phyloP scores from a whole-genome alignment of 2,113 vertebrate genomes.

The Aleadryas rufinucha region DNA sequence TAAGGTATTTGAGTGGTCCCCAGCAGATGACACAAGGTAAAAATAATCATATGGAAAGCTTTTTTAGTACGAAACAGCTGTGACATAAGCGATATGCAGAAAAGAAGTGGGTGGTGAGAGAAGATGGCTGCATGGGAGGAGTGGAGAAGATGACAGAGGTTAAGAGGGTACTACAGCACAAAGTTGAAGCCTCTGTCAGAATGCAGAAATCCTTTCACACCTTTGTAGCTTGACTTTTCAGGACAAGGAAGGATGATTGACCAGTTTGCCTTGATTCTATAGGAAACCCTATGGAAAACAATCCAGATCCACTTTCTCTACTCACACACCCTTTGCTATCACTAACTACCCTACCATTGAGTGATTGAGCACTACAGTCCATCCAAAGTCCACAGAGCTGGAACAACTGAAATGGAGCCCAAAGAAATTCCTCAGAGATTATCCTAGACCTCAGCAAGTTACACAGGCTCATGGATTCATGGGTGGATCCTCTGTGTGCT shows the following conservation, averaged over 20 bases:
- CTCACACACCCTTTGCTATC: not conserved
- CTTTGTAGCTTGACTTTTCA: not conserved
- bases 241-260: not conserved
- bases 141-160: not conserved
- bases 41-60: not conserved
- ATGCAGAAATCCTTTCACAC: not conserved
- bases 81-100: not conserved
- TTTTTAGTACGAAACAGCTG: not conserved
- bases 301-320: not conserved
- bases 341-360: not conserved
- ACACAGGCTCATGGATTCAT: not conserved
- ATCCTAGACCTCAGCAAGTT: not conserved
- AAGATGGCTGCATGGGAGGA: not conserved
- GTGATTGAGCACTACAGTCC: not conserved
- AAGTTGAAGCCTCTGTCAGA: not conserved
- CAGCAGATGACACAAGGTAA: not conserved
- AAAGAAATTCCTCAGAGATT: not conserved
- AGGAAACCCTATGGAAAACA: not conserved
- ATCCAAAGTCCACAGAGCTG: not conserved
- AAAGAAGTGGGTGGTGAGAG: not conserved
- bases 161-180: not conserved
- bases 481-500: not conserved
- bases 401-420: not conserved
- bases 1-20: not conserved
- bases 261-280: not conserved